Evolutionary conservation across 1,140 invertebrate genomes (phyloP), one percentile per base, ranked within the genome.

Genomic region (Drosophila sulfurigaster): DNA sequence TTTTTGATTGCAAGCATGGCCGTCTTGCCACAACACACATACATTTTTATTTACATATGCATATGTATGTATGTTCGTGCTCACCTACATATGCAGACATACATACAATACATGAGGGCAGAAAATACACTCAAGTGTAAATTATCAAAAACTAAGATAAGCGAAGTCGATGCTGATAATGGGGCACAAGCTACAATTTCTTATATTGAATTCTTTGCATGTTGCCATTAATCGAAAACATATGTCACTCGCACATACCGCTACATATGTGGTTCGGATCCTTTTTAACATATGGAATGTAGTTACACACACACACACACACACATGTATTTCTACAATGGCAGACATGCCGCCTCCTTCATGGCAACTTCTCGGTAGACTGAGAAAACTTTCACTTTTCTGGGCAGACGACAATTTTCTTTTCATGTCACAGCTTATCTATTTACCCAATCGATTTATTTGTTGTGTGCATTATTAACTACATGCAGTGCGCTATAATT

Each of bases 361-460:
- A 49, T 52, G 75, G 35, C 32, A 32, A 8, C 32, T 32, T 32
- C 69, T 64, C 54, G 41, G 60, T 64, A 32, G 16, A 38, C 13
- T 28, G 30, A 28, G 48, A 32, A 73, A 87, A 87, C 82, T 87
- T 87, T 87, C 83, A 83, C 82, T 87, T 87, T 88, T 80, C 41
- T 57, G 59, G 41, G 52, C 6, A 10, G 35, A 38, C 62, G 30
- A 35, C 20, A 52, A 41, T 56, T 72, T 64, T 49, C 43, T 52
- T 57, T 67, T 51, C 73, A 70, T 80, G 75, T 66, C 49, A 48
- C 8, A 25, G 3, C 16, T 30, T 56, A 11, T 32, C 10, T 43
- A 35, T 20, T 25, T 25, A 25, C 20, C 20, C n/a, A n/a, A 45
- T 32, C 51, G 11, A 11, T n/a, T 11, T 13, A 25, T 43, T 7